A percentile compares a stretch with the other conserved stretches of the same genome.
phyloP scores from a whole-genome alignment of 2,888 invertebrate species.

The Scaptomyza tumidula region DNA sequence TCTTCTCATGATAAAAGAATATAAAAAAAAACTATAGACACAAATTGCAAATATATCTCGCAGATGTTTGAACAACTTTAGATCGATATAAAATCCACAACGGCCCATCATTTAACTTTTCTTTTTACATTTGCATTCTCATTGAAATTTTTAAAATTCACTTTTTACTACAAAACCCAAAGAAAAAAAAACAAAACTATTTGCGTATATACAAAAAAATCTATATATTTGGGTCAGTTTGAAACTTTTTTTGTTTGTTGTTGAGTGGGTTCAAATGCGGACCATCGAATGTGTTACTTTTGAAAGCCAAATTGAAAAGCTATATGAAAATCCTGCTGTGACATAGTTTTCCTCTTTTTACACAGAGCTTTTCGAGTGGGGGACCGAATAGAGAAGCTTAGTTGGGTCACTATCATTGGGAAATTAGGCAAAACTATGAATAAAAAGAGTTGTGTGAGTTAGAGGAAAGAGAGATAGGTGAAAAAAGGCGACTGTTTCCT shows the following conservation, averaged over 20 bases:
- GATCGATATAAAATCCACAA: not conserved
- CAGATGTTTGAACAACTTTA: constrained; percentile 5
- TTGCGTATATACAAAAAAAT: constrained; percentile 22
- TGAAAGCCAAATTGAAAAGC: constrained; percentile 36
- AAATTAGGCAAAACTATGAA: constrained; percentile 43
- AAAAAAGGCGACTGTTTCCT: constrained; percentile 2
- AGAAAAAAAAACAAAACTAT: not conserved
- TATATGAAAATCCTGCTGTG: constrained; percentile 51
- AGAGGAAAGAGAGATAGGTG: not conserved
- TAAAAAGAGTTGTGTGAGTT: not conserved
- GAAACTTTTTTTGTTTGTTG: constrained; percentile 14
- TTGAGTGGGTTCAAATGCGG: constrained; percentile 13
- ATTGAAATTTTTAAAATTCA: constrained; percentile 1
- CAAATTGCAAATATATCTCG: not conserved
- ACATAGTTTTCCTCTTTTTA: constrained; percentile 37
- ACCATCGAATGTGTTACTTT: constrained; percentile 19
- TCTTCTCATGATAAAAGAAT: no score
- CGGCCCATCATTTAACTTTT: constrained; percentile 4
- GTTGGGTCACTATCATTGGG: constrained; percentile 35
- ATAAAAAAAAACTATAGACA: no score
- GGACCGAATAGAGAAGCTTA: constrained; percentile 41
- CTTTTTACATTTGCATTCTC: not conserved
- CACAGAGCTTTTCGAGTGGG: constrained; percentile 17
- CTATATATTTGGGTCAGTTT: constrained; percentile 17
- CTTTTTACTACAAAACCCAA: not conserved